Percentiles rank a stretch among this genome's conserved stretches.
These are phyloP conservation scores for Haemorhous mexicanus DNA, from an alignment of 2,113 vertebrate species.

Conservation along the genomic window DNA sequence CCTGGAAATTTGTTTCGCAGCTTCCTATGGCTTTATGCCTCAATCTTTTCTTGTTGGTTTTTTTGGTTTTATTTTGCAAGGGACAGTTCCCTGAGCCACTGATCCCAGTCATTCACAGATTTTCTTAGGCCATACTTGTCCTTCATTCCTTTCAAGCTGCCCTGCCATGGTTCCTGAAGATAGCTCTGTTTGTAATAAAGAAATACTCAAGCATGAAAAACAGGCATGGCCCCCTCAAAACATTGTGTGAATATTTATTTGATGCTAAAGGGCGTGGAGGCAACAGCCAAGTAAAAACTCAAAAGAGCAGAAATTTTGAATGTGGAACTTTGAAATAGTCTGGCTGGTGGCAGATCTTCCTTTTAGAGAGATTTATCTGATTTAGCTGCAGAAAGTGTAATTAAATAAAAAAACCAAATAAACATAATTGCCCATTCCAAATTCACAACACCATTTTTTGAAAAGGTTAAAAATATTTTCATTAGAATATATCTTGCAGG, in stretches of 20 bases:
- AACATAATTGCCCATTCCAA: background rate
- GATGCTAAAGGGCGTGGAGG: background rate
- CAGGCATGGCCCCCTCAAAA: background rate
- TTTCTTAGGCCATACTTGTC: background rate
- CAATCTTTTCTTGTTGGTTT: background rate
- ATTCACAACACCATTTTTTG: background rate
- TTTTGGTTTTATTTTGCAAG: background rate
- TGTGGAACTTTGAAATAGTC: background rate
- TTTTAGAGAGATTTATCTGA: background rate
- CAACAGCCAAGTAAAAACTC: background rate
- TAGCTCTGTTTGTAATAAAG: background rate
- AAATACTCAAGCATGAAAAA: background rate
- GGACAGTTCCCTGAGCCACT: background rate
- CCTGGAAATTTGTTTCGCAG: background rate
- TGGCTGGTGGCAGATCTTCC: background rate
- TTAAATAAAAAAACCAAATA: background rate
- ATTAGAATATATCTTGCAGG: background rate
- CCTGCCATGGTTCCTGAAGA: background rate
- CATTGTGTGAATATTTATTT: background rate
- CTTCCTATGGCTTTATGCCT: background rate
- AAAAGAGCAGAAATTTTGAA: background rate
- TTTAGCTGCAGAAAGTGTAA: background rate
- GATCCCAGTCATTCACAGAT: background rate
- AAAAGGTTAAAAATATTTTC: background rate
- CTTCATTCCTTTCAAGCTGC: background rate